Percentiles rank a stretch among this genome's conserved stretches.
Conservation (phyloP, 2,113 vertebrate genomes). For the Tychaedon coryphoeus region DNA sequence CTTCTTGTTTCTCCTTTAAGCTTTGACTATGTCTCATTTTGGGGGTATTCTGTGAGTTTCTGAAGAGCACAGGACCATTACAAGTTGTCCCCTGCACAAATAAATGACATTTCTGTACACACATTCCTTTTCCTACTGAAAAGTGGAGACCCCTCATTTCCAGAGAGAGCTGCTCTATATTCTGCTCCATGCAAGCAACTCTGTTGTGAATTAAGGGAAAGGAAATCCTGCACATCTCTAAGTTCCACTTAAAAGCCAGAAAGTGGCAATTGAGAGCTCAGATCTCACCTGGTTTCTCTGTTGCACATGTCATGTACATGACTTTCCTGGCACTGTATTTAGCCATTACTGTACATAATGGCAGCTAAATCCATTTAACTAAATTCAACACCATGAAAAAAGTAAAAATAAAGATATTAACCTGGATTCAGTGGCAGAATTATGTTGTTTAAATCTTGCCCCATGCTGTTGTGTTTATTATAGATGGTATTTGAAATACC, state of each 20-base stretch:
- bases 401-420: not conserved
- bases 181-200: not conserved
- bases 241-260: not conserved
- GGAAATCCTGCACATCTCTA: not conserved
- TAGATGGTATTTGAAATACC: not conserved
- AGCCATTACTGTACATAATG: not conserved
- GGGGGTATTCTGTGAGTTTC: not conserved
- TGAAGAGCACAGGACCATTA: not conserved
- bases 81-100: not conserved
- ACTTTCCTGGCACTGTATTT: not conserved
- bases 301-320: not conserved
- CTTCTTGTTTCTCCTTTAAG: not conserved
- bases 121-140: not conserved
- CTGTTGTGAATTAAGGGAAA: not conserved
- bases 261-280: not conserved
- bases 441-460: not conserved
- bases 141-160: not conserved
- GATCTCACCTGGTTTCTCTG: not conserved
- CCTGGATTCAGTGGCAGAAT: not conserved
- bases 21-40: not conserved
- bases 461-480: not conserved
- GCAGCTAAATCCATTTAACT: not conserved
- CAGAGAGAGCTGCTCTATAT: not conserved
- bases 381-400: not conserved
- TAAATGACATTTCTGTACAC: not conserved